These are phyloP conservation scores for Aspidiotus destructor DNA, from an alignment of 2,888 invertebrate species.

Conservation along the genomic window DNA sequence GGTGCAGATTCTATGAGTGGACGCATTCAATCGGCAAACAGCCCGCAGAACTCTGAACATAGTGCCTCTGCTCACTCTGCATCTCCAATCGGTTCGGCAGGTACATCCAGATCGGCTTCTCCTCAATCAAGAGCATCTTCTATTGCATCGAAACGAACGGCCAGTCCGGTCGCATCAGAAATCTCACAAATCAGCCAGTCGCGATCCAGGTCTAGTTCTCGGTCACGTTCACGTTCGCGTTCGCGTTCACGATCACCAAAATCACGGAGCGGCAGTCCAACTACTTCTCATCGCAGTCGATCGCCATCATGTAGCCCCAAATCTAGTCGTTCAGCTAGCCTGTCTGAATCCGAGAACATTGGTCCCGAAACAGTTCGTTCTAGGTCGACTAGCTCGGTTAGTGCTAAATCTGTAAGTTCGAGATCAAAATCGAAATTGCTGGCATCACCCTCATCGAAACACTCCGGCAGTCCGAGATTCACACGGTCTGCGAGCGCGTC, in stretches of 20 bases:
- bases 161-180: slow-evolving; percentile 22
- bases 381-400: slow-evolving; percentile 13
- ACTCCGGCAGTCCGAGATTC: slow-evolving; percentile 37
- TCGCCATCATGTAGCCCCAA: slow-evolving; percentile 34
- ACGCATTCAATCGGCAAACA: neutral
- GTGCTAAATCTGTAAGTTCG: slow-evolving; percentile 11
- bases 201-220: slow-evolving; percentile 33
- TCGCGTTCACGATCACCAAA: slow-evolving; percentile 34
- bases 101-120: neutral
- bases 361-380: neutral
- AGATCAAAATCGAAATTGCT: slow-evolving; percentile 38
- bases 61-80: neutral
- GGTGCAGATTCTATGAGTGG: neutral
- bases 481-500: slow-evolving; percentile 43
- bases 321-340: slow-evolving; percentile 34
- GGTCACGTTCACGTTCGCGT: slow-evolving; percentile 34
- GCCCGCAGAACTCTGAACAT: neutral
- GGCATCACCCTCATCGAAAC: slow-evolving; percentile 44
- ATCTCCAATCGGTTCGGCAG: neutral
- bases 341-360: slow-evolving; percentile 23
- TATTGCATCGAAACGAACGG: slow-evolving; percentile 9
- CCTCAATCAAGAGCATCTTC: slow-evolving; percentile 23
- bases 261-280: slow-evolving; percentile 17
- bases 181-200: too few species aligned
- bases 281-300: slow-evolving; percentile 31